Conservation (phyloP, 2,888 invertebrate genomes). For the Amphipyra berbera region DNA sequence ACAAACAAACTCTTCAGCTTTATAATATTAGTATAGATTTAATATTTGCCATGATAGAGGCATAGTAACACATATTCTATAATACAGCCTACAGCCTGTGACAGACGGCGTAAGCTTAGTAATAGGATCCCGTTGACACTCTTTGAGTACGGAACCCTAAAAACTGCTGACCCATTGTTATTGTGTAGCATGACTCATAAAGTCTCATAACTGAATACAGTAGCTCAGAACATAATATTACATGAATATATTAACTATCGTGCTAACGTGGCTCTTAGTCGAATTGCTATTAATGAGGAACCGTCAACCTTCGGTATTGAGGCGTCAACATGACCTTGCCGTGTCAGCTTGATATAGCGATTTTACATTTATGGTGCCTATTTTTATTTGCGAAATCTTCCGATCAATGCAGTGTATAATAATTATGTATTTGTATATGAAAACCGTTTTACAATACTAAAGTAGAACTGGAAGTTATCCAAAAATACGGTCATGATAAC, state of each 20-base stretch:
- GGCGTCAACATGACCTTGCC: conserved; percentile 63
- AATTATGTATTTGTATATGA: conserved; percentile 3
- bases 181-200: conserved; percentile 25
- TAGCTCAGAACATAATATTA: conserved; percentile 27
- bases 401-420: conserved; percentile 32
- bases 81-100: too few species aligned
- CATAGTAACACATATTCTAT: too few species aligned
- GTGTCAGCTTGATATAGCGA: conserved; percentile 57
- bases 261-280: conserved; percentile 35
- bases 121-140: too few species aligned
- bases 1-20: too few species aligned
- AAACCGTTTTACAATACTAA: conserved; percentile 2
- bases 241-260: conserved; percentile 36
- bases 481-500: conserved; percentile 19
- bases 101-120: too few species aligned
- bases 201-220: conserved; percentile 26
- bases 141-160: too few species aligned
- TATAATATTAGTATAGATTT: too few species aligned
- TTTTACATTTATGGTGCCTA: conserved; percentile 39
- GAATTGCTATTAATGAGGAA: conserved; percentile 46
- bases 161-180: too few species aligned
- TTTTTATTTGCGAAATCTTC: conserved; percentile 50
- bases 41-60: too few species aligned
- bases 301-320: conserved; percentile 41
- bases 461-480: conserved; percentile 33